Conservation (phyloP, 2,797 vertebrate species). For the Myiotriccus ornatus region DNA sequence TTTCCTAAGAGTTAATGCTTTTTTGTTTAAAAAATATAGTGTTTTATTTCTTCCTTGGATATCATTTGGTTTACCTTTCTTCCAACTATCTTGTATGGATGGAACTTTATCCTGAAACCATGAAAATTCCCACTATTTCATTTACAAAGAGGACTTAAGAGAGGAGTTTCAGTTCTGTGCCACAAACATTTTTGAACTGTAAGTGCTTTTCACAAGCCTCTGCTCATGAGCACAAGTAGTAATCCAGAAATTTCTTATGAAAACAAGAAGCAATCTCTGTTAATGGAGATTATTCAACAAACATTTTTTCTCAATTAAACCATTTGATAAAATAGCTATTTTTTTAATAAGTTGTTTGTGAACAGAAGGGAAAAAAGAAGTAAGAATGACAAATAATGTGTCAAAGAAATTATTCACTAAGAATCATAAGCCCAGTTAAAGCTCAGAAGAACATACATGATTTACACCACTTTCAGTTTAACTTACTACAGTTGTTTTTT, state of each 20-base stretch:
- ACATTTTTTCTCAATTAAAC: background rate
- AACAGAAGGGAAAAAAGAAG: rapidly evolving
- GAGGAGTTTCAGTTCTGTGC: background rate
- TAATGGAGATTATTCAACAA: background rate
- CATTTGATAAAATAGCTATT: background rate
- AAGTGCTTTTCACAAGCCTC: background rate
- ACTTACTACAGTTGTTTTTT: background rate
- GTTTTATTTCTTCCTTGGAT: background rate
- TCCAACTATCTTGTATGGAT: background rate
- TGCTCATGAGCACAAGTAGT: background rate
- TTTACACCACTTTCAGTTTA: background rate
- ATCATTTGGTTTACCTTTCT: background rate
- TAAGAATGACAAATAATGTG: background rate
- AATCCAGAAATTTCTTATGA: background rate
- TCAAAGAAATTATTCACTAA: background rate
- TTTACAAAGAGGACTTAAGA: background rate
- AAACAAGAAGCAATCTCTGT: background rate
- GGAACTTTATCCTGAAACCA: background rate
- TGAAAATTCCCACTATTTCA: background rate
- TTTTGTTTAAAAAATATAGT: background rate
- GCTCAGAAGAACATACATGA: background rate
- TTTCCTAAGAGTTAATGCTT: background rate
- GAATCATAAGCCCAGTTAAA: background rate
- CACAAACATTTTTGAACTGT: background rate
- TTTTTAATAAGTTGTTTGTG: background rate